phyloP scores from a whole-genome alignment of 2,888 invertebrate species.

The Lithophane semibrunnea region DNA sequence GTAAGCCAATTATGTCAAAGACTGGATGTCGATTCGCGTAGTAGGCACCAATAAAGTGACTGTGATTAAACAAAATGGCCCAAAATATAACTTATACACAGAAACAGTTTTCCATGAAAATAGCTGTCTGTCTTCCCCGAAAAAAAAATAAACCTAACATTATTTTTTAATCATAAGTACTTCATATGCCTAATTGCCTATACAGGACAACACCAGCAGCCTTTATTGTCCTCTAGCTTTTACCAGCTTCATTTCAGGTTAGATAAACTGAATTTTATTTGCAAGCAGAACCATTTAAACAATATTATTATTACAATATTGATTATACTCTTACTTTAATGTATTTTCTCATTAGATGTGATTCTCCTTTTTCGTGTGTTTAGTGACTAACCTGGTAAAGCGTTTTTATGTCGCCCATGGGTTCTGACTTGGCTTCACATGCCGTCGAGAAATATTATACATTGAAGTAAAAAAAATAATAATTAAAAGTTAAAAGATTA shows the following conservation, averaged over 20 bases:
- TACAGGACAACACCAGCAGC: not conserved
- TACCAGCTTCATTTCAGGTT: not conserved
- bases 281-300: not conserved
- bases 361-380: too few relatives aligned
- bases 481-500: too few relatives aligned
- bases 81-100: not conserved
- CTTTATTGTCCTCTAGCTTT: not conserved
- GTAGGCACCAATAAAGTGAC: not conserved
- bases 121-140: too few relatives aligned
- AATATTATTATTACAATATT: too few relatives aligned
- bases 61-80: not conserved
- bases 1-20: not conserved
- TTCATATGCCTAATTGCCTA: not conserved
- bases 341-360: too few relatives aligned
- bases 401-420: too few relatives aligned
- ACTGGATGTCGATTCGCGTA: not conserved
- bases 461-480: too few relatives aligned
- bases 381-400: too few relatives aligned
- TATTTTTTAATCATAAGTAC: not conserved
- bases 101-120: not conserved
- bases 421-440: too few relatives aligned
- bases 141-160: not conserved
- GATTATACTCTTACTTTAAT: too few relatives aligned
- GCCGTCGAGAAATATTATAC: too few relatives aligned
- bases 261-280: not conserved